These are phyloP conservation scores for Agrotis ipsilon DNA, from an alignment of 2,888 invertebrate genomes.

Conservation along the genomic window DNA sequence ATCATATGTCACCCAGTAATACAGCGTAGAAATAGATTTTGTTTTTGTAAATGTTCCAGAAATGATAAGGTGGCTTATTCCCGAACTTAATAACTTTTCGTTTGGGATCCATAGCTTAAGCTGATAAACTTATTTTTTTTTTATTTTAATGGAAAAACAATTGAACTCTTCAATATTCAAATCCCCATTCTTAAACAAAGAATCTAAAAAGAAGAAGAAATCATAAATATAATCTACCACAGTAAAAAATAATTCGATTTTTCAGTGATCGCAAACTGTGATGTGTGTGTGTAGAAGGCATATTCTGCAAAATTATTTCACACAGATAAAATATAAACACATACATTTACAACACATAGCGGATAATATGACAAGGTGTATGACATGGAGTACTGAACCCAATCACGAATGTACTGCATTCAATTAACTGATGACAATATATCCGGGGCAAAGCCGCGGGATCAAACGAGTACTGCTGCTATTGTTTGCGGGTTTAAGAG, in stretches of 20 bases:
- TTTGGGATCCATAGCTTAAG: too few species aligned
- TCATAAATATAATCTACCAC: too few species aligned
- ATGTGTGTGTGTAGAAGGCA: too few species aligned
- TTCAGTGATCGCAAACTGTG: too few species aligned
- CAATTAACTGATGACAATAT: constrained; percentile 50
- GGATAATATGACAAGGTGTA: neutral
- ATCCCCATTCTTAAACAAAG: too few species aligned
- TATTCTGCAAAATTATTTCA: too few species aligned
- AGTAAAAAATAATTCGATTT: too few species aligned
- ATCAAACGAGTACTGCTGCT: constrained; percentile 23
- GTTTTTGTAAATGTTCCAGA: neutral
- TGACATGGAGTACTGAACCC: constrained; percentile 19
- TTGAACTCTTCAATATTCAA: too few species aligned
- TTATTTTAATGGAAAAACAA: too few species aligned
- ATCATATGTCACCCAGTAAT: neutral
- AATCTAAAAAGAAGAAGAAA: too few species aligned
- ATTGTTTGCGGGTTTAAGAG: constrained; percentile 41
- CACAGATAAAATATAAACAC: constrained; percentile 12
- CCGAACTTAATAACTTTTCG: neutral
- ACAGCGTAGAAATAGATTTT: neutral
- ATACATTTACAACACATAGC: neutral
- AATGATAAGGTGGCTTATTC: neutral
- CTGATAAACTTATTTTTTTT: too few species aligned
- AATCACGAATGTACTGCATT: constrained; percentile 44
- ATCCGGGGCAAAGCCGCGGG: constrained; percentile 19